A percentile compares a stretch with the other conserved stretches of the same genome.
Evolutionary conservation across 2,113 vertebrate genomes (phyloP).

Genomic region (Rhizomys pruinosus): DNA sequence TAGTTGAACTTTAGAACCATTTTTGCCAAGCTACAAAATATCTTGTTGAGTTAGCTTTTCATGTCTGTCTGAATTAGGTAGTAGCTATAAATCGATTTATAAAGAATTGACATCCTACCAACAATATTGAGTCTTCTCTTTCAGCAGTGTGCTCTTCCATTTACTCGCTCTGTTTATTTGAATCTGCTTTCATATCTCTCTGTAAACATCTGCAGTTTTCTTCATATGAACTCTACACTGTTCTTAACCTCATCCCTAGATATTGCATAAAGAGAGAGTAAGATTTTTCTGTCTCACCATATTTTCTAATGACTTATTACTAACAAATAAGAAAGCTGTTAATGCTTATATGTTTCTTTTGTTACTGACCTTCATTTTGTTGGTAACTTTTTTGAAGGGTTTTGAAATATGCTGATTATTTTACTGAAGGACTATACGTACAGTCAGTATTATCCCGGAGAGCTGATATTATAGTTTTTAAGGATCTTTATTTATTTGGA

Average conservation of each 20-base stretch:
- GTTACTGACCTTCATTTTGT: not conserved
- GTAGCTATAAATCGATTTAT: conserved; percentile 58
- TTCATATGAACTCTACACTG: conserved; percentile 32
- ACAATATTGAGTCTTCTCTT: conserved; percentile 36
- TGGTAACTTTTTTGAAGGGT: not conserved
- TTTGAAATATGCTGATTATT: conserved; percentile 35
- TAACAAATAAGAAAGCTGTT: conserved; percentile 26
- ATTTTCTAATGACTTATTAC: conserved; percentile 43
- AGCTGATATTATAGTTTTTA: not conserved
- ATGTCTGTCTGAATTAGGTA: conserved; percentile 35
- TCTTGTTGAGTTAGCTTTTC: conserved; percentile 38
- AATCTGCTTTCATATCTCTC: conserved; percentile 72
- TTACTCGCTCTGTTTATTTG: conserved; percentile 63
- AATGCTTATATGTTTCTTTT: not conserved
- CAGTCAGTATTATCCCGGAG: not conserved
- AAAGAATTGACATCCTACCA: conserved; percentile 63
- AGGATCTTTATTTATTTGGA: conserved; percentile 34
- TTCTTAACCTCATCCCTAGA: conserved; percentile 40
- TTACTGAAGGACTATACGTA: not conserved
- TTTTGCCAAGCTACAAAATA: conserved; percentile 15
- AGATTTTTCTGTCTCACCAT: not conserved
- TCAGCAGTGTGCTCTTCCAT: conserved; percentile 3
- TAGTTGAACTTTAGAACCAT: conserved; percentile 48
- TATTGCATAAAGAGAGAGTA: not conserved
- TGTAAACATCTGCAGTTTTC: conserved; percentile 67